These are phyloP conservation scores for Pachliopta kotzebuea DNA, from an alignment of 2,888 invertebrate genomes.

Conservation along the genomic window DNA sequence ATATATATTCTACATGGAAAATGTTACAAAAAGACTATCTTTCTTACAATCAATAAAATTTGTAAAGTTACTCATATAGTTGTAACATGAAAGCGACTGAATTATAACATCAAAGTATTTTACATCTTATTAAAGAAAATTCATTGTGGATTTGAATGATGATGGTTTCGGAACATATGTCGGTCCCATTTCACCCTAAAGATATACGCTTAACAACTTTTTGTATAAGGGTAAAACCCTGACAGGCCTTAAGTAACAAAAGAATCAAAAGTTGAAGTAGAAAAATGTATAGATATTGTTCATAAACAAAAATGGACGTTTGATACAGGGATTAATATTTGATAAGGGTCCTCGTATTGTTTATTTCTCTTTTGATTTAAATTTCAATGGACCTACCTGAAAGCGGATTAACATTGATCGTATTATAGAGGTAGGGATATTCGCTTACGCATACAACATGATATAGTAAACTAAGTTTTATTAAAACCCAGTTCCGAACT, in stretches of 20 bases:
- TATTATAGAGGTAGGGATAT: background rate
- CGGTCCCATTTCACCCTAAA: background rate
- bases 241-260: background rate
- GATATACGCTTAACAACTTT: background rate
- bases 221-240: background rate
- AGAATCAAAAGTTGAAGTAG: background rate
- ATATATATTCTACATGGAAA: conserved; percentile 17
- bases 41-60: background rate
- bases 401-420: conserved; percentile 1
- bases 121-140: too few species aligned
- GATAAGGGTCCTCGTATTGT: conserved; percentile 6
- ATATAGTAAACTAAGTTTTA: background rate
- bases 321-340: conserved; percentile 5
- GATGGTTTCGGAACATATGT: background rate
- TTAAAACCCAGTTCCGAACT: background rate
- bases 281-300: background rate
- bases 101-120: too few species aligned
- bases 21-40: conserved; percentile 2
- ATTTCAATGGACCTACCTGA: background rate
- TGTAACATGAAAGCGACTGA: too few species aligned
- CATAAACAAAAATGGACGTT: conserved; percentile 6
- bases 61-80: background rate
- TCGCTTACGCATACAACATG: background rate
- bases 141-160: background rate
- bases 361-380: conserved; percentile 3